Conservation (phyloP, 1,140 invertebrate species). For the Camponotus floridanus region DNA sequence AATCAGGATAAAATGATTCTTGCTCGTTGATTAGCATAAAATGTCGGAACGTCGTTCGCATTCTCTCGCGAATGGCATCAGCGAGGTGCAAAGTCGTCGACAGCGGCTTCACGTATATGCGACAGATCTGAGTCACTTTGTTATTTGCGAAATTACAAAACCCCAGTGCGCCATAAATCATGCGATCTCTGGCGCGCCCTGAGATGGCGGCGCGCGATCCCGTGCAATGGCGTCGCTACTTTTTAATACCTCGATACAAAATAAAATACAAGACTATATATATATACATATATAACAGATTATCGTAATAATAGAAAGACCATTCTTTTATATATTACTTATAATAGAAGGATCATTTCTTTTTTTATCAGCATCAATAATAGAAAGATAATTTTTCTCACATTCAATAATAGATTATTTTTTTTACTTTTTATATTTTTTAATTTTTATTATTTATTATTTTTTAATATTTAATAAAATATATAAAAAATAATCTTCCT, state of each 20-base stretch:
- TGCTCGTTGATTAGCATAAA: neutral
- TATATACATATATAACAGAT: neutral
- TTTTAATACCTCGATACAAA: neutral
- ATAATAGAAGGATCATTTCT: too few relatives aligned
- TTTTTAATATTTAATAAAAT: too few relatives aligned
- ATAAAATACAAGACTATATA: neutral
- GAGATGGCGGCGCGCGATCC: constrained; percentile 49
- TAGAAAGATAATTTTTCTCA: too few relatives aligned
- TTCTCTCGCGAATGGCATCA: neutral
- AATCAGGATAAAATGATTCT: too few relatives aligned
- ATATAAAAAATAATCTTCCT: too few relatives aligned
- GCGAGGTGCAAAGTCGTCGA: neutral
- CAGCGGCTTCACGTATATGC: neutral
- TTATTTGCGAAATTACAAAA: constrained; percentile 56
- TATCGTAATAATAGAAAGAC: too few relatives aligned
- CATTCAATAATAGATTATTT: too few relatives aligned
- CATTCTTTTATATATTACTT: too few relatives aligned
- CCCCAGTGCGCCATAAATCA: constrained; percentile 53
- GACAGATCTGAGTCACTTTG: constrained; percentile 29
- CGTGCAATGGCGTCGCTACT: constrained; percentile 36
- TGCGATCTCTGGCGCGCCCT: constrained; percentile 42
- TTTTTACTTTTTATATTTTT: too few relatives aligned
- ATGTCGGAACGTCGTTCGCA: neutral
- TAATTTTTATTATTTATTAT: too few relatives aligned
- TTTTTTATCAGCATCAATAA: too few relatives aligned